Base-by-base conservation (phyloP, 2,888 invertebrate genomes). In the Loripinus fragilis region DNA sequence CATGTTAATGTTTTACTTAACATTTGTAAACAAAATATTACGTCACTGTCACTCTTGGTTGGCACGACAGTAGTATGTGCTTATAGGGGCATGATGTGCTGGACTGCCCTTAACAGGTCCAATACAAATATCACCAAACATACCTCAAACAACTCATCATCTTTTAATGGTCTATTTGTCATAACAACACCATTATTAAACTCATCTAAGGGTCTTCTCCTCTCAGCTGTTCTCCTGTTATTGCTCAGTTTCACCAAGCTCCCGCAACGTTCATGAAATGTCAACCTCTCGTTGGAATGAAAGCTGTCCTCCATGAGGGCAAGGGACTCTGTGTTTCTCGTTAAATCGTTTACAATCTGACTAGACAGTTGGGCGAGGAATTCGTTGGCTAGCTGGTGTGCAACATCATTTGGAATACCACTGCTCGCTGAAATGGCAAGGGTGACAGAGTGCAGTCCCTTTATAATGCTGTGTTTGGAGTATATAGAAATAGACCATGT, bases 261-360 rank as follows among this genome's bases (percentile, higher is more conserved):
- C 0, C 98, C 98, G 92, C 97, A 97, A 10, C 74, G 50, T 65
- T 96, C 96, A 93, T 98, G 98, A 94, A 98, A 98, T 80, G 96
- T 95, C 86, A 98, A 94, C 23, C 87, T 76, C 65, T 92, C 91
- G 71, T 89, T 89, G 41, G 91, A 86, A 28, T 84, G 82, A 33
- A 81, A 66, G 0, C 81, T 71, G 20, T 85, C 87, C 1, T 80
- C 81, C 41, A 79, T 74, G 5, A 86, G 64, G 0, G 76, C 75
- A 0, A 86, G 69, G 8, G 83, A 78, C 38, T 86, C 87, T 50
- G 85, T 86, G 66, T 84, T 85, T 52, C 86, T 81, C n/a, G 87
- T 87, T 55, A 91, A 70, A 50, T 90, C 89, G 52, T 87, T 90
- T 7, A 89, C 88, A 70, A 91, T 89, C 72, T 90, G 90, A 80